Evolutionary conservation across 2,888 invertebrate genomes (phyloP).

Genomic region (Drosophila austrosaltans): DNA sequence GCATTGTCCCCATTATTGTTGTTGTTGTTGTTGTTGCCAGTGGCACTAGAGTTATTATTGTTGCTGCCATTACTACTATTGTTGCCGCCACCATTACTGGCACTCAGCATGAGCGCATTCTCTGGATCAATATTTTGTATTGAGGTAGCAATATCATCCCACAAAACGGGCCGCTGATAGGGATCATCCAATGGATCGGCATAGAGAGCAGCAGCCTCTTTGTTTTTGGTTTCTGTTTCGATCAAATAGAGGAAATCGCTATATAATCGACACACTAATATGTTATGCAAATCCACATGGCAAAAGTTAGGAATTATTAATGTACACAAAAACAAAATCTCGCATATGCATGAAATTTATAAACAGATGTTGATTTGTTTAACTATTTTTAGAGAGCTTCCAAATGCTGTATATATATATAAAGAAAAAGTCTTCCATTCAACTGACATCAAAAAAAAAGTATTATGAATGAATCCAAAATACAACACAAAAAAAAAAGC

Average conservation of each 20-base stretch:
- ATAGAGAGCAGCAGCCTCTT: constrained; percentile 83
- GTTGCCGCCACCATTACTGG: constrained; percentile 81
- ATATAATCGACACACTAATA: constrained; percentile 66
- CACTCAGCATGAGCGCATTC: constrained; percentile 93
- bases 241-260: constrained; percentile 39
- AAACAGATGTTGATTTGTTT: constrained; percentile 62
- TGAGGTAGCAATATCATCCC: constrained; percentile 96
- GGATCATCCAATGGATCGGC: constrained; percentile 88
- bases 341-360: constrained; percentile 79
- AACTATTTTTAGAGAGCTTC: constrained; percentile 58
- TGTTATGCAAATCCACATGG: constrained; percentile 63
- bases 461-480: constrained; percentile 4
- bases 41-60: constrained; percentile 32
- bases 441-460: not conserved
- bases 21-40: constrained; percentile 48
- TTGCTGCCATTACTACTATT: constrained; percentile 51
- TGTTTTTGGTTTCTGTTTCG: constrained; percentile 82
- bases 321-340: constrained; percentile 62
- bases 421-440: not conserved
- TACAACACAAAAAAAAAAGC: not conserved
- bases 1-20: constrained; percentile 54
- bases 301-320: constrained; percentile 56
- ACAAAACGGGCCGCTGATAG: constrained; percentile 93
- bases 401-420: not conserved
- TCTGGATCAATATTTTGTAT: constrained; percentile 95